Percentiles rank a stretch among this genome's conserved stretches.
These are phyloP conservation scores for Steinernema hermaphroditum DNA, from an alignment of 2,888 invertebrate species.

Conservation along the genomic window DNA sequence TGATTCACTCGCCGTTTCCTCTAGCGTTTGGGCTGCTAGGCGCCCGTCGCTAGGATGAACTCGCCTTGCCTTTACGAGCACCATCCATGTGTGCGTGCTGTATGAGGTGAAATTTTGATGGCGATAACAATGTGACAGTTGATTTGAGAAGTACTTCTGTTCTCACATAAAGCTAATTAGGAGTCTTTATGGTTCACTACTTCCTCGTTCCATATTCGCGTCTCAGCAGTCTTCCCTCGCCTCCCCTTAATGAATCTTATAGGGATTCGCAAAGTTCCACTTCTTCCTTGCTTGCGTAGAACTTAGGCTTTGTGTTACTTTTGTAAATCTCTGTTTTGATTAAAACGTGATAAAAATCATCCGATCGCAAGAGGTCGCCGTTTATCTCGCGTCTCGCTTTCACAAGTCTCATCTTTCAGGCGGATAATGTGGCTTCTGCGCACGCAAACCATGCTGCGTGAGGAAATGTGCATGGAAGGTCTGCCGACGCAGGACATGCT, in stretches of 20 bases:
- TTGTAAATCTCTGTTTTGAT: background rate
- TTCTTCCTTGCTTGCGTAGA: no score
- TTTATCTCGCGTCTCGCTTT: conserved; percentile 11
- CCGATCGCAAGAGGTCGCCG: conserved; percentile 1
- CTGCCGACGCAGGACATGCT: conserved; percentile 64
- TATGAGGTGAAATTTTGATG: background rate
- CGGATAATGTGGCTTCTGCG: conserved; percentile 61
- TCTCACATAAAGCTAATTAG: no score
- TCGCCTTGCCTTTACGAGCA: background rate
- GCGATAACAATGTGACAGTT: background rate
- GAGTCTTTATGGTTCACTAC: no score
- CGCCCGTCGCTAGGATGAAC: background rate
- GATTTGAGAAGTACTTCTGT: no score
- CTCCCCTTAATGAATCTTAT: no score
- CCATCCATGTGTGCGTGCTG: background rate
- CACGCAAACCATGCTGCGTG: conserved; percentile 51
- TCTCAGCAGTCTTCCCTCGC: no score
- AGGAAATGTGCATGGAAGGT: conserved; percentile 61
- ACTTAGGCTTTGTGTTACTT: background rate
- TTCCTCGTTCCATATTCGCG: no score
- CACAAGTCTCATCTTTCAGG: conserved; percentile 39
- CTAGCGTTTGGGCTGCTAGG: background rate
- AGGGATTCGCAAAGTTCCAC: no score
- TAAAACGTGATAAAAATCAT: background rate
- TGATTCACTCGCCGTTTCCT: background rate